Conservation (phyloP, 2,888 invertebrate genomes). For the Xestia ashworthii region DNA sequence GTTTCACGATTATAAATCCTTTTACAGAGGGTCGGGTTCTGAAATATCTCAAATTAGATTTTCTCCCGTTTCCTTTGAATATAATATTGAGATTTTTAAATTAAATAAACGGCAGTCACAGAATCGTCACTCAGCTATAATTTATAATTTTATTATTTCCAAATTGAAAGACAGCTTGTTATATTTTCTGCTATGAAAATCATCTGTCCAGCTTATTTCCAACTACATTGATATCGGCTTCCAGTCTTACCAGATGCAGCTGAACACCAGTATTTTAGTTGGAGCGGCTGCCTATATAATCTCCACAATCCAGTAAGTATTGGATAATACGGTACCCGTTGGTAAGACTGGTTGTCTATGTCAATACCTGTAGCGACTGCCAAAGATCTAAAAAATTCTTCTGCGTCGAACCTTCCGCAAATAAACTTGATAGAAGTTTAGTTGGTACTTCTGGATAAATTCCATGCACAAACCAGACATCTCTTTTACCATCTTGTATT, state of each 20-base stretch:
- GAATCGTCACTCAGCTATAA: background rate
- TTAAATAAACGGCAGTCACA: background rate
- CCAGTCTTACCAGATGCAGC: background rate
- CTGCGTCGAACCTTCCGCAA: background rate
- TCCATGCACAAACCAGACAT: background rate
- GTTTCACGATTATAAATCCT: conserved; percentile 14
- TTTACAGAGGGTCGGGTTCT: conserved; percentile 16
- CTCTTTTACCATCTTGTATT: background rate
- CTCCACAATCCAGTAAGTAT: no score
- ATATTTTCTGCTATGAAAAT: background rate
- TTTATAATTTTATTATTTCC: background rate
- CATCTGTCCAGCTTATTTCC: background rate
- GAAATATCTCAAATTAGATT: conserved; percentile 8
- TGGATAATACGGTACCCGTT: no score
- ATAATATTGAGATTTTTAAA: background rate
- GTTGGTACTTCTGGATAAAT: no score
- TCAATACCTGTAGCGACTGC: background rate
- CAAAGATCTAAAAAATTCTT: background rate
- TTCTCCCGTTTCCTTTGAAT: background rate
- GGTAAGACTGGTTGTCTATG: no score
- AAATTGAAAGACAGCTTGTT: background rate
- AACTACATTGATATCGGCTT: background rate
- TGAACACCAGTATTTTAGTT: background rate
- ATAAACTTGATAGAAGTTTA: background rate
- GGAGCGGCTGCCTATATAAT: no score